Conservation (phyloP, 2,113 vertebrate genomes). For the Pedetes capensis region DNA sequence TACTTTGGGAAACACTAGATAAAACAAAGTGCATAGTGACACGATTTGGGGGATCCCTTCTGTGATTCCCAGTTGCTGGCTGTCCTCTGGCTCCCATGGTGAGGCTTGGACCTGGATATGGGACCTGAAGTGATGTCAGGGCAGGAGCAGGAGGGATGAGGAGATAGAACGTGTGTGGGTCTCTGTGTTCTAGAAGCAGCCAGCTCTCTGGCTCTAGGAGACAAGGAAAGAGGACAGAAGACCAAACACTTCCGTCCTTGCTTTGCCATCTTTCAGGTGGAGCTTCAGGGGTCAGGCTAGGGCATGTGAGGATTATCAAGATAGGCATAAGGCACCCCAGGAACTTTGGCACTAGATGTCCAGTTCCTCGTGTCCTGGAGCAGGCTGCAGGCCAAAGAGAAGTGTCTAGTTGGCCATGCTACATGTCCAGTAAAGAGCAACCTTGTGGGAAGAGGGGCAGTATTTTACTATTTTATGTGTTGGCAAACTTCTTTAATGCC, state of each 20-base stretch:
- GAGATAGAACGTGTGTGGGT: not conserved
- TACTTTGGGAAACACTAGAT: not conserved
- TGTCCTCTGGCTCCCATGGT: not conserved
- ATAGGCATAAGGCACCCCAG: not conserved
- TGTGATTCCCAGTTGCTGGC: not conserved
- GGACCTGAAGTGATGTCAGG: not conserved
- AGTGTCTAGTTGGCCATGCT: not conserved
- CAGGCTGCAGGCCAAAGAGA: not conserved
- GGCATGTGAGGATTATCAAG: not conserved
- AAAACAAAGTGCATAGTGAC: not conserved
- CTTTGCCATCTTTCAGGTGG: too few relatives aligned
- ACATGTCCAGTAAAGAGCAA: not conserved
- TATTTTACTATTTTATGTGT: not conserved
- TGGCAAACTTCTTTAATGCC: not conserved
- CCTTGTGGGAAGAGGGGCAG: not conserved
- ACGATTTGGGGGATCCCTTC: too few relatives aligned
- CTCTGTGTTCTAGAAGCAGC: not conserved
- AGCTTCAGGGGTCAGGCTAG: too few relatives aligned
- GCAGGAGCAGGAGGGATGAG: not conserved
- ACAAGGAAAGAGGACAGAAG: not conserved
- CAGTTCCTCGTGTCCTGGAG: not conserved
- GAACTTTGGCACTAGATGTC: not conserved
- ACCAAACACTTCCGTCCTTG: rapidly evolving
- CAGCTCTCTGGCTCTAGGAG: not conserved
- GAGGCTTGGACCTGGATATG: too few relatives aligned